Evolutionary conservation across 2,888 invertebrate species (phyloP).

Genomic region (Troides oblongomaculatus): DNA sequence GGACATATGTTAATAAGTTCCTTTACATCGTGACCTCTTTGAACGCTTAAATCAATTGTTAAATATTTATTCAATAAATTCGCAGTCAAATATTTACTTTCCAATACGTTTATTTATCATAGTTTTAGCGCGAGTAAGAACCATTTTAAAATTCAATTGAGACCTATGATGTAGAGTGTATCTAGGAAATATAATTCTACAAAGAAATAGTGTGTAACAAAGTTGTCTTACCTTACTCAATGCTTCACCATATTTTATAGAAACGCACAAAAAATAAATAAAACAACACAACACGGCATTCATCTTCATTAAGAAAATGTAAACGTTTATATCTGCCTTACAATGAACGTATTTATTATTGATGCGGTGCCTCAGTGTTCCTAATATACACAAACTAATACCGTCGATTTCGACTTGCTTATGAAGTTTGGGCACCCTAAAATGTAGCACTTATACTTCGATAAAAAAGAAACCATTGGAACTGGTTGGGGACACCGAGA

Average conservation of each 20-base stretch:
- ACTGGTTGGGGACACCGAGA: slow-evolving; percentile 37
- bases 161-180: not conserved
- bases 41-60: not conserved
- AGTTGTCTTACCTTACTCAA: slow-evolving; percentile 53
- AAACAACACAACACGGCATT: slow-evolving; percentile 52
- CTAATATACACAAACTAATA: slow-evolving; percentile 72
- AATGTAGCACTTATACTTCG: slow-evolving; percentile 52
- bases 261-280: slow-evolving; percentile 48
- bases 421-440: slow-evolving; percentile 56
- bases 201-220: slow-evolving; percentile 19
- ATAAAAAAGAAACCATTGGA: slow-evolving; percentile 33
- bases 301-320: slow-evolving; percentile 25
- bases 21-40: not conserved
- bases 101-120: slow-evolving; percentile 9
- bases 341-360: slow-evolving; percentile 35
- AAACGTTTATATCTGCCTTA: not conserved
- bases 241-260: slow-evolving; percentile 40
- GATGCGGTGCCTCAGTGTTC: slow-evolving; percentile 51
- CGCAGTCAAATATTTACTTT: not conserved
- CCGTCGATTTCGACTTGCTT: slow-evolving; percentile 60
- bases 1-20: not conserved
- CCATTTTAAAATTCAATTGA: slow-evolving; percentile 9
- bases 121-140: slow-evolving; percentile 5
- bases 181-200: slow-evolving; percentile 3
- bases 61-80: slow-evolving; percentile 17